These are phyloP conservation scores for Onychomys arenicola DNA, from an alignment of 2,797 vertebrate genomes.

Conservation along the genomic window DNA sequence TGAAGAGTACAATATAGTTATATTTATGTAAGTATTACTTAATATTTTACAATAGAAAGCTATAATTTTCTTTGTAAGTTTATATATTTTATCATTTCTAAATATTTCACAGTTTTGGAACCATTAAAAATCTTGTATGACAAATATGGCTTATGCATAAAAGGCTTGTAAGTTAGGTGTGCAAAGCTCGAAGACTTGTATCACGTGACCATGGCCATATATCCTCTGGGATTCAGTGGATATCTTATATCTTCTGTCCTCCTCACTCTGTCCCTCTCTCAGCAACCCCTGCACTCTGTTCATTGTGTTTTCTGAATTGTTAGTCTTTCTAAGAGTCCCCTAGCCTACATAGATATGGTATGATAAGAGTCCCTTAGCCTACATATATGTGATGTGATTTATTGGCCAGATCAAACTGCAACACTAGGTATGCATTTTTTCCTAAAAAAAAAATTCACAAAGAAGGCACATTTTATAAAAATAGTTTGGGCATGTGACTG, in stretches of 20 bases:
- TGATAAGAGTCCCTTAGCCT: not conserved
- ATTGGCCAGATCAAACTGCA: slow-evolving; percentile 7
- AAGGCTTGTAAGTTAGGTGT: not conserved
- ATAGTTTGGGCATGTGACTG: slow-evolving; percentile 54
- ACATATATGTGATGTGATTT: not conserved
- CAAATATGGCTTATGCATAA: not conserved
- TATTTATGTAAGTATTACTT: not conserved
- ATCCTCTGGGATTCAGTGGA: not conserved
- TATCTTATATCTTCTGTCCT: not conserved
- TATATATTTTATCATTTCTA: not conserved
- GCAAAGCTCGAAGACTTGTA: not conserved
- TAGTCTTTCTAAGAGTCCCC: not conserved
- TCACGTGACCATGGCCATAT: too few relatives aligned
- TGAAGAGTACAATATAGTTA: not conserved
- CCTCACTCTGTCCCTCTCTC: not conserved
- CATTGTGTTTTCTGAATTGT: not conserved
- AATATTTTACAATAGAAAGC: slow-evolving; percentile 8
- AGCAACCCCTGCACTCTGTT: not conserved
- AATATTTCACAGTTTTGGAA: slow-evolving; percentile 1
- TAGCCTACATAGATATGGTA: not conserved
- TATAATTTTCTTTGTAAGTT: not conserved
- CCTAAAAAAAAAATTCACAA: slow-evolving; percentile 62
- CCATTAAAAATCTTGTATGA: not conserved
- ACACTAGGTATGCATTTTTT: slow-evolving; percentile 55
- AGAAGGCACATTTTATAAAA: slow-evolving; percentile 60